Conservation (phyloP, 2,113 vertebrate species). For the Coturnix japonica region DNA sequence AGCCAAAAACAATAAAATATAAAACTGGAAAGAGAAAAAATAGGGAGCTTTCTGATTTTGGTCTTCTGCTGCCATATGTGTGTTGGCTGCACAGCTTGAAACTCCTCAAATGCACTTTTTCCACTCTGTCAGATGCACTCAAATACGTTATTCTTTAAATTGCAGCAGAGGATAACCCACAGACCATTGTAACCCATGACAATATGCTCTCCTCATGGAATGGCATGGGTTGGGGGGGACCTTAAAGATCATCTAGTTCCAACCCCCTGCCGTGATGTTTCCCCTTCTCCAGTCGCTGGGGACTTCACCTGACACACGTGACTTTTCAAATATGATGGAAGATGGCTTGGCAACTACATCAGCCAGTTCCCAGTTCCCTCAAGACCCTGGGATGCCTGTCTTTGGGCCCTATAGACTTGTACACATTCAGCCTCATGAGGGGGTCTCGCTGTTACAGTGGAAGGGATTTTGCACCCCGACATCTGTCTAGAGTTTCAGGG, state of each 20-base stretch:
- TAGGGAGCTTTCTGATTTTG: neutral
- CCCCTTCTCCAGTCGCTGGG: neutral
- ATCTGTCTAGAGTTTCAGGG: neutral
- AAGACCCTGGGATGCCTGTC: neutral
- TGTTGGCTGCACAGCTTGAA: conserved; percentile 7
- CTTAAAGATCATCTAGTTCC: neutral
- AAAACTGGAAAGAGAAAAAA: conserved; percentile 2
- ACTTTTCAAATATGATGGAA: neutral
- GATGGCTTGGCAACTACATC: neutral
- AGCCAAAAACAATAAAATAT: conserved; percentile 27
- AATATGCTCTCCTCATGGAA: neutral
- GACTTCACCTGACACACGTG: neutral
- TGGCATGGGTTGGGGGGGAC: neutral
- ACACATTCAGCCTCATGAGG: neutral
- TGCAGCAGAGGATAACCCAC: neutral
- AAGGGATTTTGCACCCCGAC: neutral
- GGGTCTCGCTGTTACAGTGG: neutral
- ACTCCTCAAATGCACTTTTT: neutral
- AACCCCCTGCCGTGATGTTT: neutral
- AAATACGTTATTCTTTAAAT: conserved; percentile 11
- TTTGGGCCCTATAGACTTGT: neutral
- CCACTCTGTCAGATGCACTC: neutral
- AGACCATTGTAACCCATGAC: neutral
- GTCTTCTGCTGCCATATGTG: neutral
- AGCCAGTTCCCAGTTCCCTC: neutral